Base-by-base conservation (phyloP, 2,797 vertebrate species). In the Epinephelus malabaricus region DNA sequence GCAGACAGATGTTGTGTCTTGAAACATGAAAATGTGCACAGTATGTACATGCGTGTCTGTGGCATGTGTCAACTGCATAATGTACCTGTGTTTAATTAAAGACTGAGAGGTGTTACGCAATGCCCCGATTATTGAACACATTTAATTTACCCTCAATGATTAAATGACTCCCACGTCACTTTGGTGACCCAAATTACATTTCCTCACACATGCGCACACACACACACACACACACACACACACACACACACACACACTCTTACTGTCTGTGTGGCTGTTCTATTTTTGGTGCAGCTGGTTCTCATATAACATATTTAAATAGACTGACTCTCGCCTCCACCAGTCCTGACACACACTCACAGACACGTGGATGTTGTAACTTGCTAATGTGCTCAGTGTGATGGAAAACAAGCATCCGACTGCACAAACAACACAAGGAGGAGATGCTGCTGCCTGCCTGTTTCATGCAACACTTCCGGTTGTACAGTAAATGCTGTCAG, bases 121-220 rank as follows among this genome's bases (percentile, higher is more conserved):
- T 25, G 81, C n/a, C 83, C 86, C 15, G 80, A 79, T 92, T 85
- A 91, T 88, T 86, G 90, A 92, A 89, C 87, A 81, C 86, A 70
- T 85, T 85, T 76, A 63, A 90, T 89, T 86, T 72, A 83, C 74
- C 73, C 83, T 73, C 71, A 85, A 61, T 90, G 86, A 93, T 93
- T 92, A 90, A 91, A 92, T 86, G 77, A 75, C 86, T 88, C 86
- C 86, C 78, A 73, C 47, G 21, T 86, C 81, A 86, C 72, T 81
- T 64, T 63, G 76, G 18, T 86, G 91, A 91, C 91, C 90, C 79
- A 92, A 69, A 91, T 91, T 88, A 76, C 71, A 70, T 21, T 64
- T 70, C 67, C n/a, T 50, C 64, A 7, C 21, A 78, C 73, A 67
- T 55, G 66, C 73, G 23, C 67, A 25, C 69, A 53, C 76, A 77